A percentile compares a stretch with the other conserved stretches of the same genome.
Evolutionary conservation across 2,113 vertebrate species (phyloP).

Genomic region (Sceloporus undulatus): DNA sequence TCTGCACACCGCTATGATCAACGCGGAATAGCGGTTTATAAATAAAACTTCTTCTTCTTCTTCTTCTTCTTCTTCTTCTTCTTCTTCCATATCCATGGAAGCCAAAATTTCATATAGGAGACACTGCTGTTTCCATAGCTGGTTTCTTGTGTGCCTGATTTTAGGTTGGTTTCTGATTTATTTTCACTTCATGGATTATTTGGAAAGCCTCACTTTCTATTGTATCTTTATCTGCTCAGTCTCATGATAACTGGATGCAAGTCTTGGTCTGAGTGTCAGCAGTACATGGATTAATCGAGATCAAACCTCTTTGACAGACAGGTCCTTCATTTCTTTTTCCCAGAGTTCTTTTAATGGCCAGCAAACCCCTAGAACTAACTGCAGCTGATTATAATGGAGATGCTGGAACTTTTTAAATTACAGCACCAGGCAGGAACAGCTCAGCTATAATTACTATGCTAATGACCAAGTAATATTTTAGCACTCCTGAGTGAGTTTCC

Average conservation of each 20-base stretch:
- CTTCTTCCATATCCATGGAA: not conserved
- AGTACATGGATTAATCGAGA: not conserved
- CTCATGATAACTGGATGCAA: not conserved
- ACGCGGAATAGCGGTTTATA: too few species aligned
- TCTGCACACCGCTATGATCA: too few species aligned
- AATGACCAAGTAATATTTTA: conserved; percentile 75
- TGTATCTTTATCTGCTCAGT: not conserved
- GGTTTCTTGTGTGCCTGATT: not conserved
- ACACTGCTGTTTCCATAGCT: not conserved
- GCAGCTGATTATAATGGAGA: conserved; percentile 72
- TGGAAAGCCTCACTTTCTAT: not conserved
- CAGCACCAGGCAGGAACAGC: conserved; percentile 56
- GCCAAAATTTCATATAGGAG: not conserved
- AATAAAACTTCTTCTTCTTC: too few species aligned
- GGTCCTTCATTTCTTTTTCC: conserved; percentile 9
- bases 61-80: too few species aligned
- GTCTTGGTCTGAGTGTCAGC: not conserved
- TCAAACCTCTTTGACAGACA: not conserved
- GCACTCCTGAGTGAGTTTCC: conserved; percentile 68
- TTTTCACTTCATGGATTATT: not conserved
- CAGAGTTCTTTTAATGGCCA: conserved; percentile 61
- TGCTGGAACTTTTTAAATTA: conserved; percentile 66
- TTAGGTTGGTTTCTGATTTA: not conserved
- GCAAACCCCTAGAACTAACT: conserved; percentile 64
- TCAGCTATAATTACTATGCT: conserved; percentile 71